A percentile compares a stretch with the other conserved stretches of the same genome.
Conservation (phyloP, 1,140 invertebrate species). For the Heliothis subflexa region DNA sequence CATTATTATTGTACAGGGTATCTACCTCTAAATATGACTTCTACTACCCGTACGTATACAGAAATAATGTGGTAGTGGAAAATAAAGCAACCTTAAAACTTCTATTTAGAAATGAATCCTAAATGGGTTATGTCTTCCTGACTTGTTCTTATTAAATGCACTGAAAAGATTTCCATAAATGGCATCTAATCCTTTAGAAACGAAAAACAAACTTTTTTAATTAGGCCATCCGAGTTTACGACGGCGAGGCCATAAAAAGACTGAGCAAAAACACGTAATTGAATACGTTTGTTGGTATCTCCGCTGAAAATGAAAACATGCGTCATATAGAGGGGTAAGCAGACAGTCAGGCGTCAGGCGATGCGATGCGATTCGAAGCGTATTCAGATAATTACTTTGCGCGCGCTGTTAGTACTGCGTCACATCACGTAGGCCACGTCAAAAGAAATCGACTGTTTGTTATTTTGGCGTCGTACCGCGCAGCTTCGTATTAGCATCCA, state of each 20-base stretch:
- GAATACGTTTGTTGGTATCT: conserved; percentile 26
- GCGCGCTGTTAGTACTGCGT: no score
- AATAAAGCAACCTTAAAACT: not conserved
- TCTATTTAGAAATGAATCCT: no score
- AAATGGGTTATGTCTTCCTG: no score
- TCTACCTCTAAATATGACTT: no score
- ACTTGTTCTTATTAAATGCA: conserved; percentile 7
- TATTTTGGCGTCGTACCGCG: no score
- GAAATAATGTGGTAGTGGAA: not conserved
- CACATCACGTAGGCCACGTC: no score
- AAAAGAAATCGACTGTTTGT: no score
- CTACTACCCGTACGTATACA: not conserved
- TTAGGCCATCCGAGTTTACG: conserved; percentile 29
- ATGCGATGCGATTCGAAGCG: no score
- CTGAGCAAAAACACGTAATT: conserved; percentile 25
- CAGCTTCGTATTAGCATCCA: no score
- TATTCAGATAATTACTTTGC: no score
- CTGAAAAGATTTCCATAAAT: conserved; percentile 2
- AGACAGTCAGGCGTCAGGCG: no score
- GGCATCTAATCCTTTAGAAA: conserved; percentile 35
- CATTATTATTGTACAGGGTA: no score
- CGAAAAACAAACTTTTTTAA: conserved; percentile 34
- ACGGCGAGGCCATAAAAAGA: conserved; percentile 24
- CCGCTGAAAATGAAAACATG: not conserved
- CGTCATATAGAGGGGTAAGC: not conserved